Base-by-base conservation (phyloP, 2,797 vertebrate genomes). In the Myotis findleyi region DNA sequence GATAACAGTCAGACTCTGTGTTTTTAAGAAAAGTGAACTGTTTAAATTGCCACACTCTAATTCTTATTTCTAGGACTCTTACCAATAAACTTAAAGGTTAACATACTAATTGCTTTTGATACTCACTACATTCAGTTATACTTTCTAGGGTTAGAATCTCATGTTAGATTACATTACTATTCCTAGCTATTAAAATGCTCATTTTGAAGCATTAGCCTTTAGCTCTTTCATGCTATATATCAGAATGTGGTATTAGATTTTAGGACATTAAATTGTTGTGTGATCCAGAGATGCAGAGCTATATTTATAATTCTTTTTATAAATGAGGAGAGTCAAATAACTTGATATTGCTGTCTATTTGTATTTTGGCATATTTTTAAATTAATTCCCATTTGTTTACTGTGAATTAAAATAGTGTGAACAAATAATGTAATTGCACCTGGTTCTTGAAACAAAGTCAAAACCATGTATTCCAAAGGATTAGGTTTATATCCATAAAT, bases 361-460 rank as follows among this genome's bases (percentile, higher is more conserved):
- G 68, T 11, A 6, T 85, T 95, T 89, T 82, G 38, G 44, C 89
- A 33, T 91, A 82, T 76, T 94, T 95, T n/a, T 1, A 93, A 93
- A 77, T 95, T 49, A 77, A 94, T 87, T 89, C 5, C n/a, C 18
- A 23, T 47, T 79, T 93, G 30, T 64, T 73, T 12, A 87, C 14
- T 93, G 55, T 71, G 16, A 80, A 82, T 89, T 77, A 79, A 84
- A 89, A 81, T 79, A 59, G 84, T 87, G 66, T 57, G 73, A 77
- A 68, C 9, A 89, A 59, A 66, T 80, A 82, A 91, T 84, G 16
- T 57, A 83, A 85, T 80, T 95, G 82, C 38, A 27, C 14, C n/a
- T 91, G 23, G 69, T 93, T 94, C 62, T 87, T 95, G 87, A 97
- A 96, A 93, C 49, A 75, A 93, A 90, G 76, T 91, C 59, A 79